Evolutionary conservation across 2,797 vertebrate genomes (phyloP), one percentile per base, ranked within the genome.

Genomic region (Gymnodraco acuticeps): DNA sequence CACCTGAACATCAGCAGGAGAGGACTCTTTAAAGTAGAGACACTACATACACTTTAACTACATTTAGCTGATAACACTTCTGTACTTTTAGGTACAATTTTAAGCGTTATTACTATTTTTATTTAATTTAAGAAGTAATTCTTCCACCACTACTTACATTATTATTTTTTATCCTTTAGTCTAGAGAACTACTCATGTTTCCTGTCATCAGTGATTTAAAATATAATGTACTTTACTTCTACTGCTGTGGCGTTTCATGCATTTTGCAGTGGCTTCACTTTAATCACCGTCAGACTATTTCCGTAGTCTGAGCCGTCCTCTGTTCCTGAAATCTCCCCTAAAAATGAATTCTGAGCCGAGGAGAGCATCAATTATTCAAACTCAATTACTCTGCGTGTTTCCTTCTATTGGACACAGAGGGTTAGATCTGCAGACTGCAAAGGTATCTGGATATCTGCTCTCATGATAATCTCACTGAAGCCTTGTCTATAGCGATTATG

Each of bases 361-460:
- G 59, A 65, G 16, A 59, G 62, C 77, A 89, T 90, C 47, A 82
- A 89, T 89, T 84, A 90, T 89, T 89, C 63, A 89, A 71, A 78
- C 68, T 78, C 61, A 81, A 84, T 87, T 84, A 75, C 59, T 74
- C 64, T 65, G 64, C 63, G 8, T 16, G 23, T 62, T 75, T 55
- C 58, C 56, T 47, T 46, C 15, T 50, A 3, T 56, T 42, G 43
- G 55, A 77, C 70, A 56, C 23, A 61, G 61, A 54, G 55, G 73
- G 63, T 23, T 43, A 55, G 70, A 20, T 75, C 74, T 76, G 38
- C 51, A 56, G 70, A 41, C n/a, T 58, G 46, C 13, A 17, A 43
- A 50, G 46, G 47, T 84, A 77, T 81, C 19, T 65, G 27, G n/a
- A 62, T 63, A 53, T 76, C 65, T 64, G 43, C 9, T 10, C 50